phyloP scores from a whole-genome alignment of 37 sponge, comb jelly and placozoan genomes.

The Eunapius fragilis region DNA sequence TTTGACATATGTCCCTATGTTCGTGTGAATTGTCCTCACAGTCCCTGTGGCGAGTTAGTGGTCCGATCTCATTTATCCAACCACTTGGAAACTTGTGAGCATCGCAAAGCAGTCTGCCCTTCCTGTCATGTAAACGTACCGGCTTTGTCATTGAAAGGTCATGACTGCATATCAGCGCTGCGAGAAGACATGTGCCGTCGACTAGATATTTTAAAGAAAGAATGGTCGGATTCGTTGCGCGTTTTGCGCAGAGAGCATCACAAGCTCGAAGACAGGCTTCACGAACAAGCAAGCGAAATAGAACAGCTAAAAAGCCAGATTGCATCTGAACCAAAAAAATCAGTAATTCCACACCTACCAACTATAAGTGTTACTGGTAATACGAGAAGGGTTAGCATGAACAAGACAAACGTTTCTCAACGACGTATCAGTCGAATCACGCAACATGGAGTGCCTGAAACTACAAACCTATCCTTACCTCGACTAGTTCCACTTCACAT shows the following conservation, averaged over 20 bases:
- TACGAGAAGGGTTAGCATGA: neutral
- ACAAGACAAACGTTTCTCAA: neutral
- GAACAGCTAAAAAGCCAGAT: slow-evolving; percentile 17
- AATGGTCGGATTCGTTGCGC: slow-evolving; percentile 24
- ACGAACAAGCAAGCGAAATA: slow-evolving; percentile 39
- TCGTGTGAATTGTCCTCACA: slow-evolving; percentile 46
- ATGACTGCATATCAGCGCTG: slow-evolving; percentile 37
- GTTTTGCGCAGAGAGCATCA: slow-evolving; percentile 15
- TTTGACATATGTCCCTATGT: slow-evolving; percentile 15
- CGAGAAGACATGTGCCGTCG: slow-evolving; percentile 23
- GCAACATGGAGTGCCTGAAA: neutral
- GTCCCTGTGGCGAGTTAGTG: slow-evolving; percentile 25
- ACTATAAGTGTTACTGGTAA: slow-evolving; percentile 7
- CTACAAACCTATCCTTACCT: slow-evolving; percentile 31
- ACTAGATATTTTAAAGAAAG: slow-evolving; percentile 10
- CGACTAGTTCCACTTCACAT: slow-evolving; percentile 56
- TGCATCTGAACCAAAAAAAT: neutral
- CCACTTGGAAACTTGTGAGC: slow-evolving; percentile 36
- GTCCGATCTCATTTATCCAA: slow-evolving; percentile 1
- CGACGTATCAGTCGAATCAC: neutral
- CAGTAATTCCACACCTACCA: slow-evolving; percentile 4
- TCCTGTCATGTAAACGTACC: slow-evolving; percentile 17
- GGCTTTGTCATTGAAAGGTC: slow-evolving; percentile 1
- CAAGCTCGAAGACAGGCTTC: slow-evolving; percentile 19
- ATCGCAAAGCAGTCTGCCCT: slow-evolving; percentile 27